phyloP scores from a whole-genome alignment of 2,888 invertebrate genomes.

The Sipha maydis region DNA sequence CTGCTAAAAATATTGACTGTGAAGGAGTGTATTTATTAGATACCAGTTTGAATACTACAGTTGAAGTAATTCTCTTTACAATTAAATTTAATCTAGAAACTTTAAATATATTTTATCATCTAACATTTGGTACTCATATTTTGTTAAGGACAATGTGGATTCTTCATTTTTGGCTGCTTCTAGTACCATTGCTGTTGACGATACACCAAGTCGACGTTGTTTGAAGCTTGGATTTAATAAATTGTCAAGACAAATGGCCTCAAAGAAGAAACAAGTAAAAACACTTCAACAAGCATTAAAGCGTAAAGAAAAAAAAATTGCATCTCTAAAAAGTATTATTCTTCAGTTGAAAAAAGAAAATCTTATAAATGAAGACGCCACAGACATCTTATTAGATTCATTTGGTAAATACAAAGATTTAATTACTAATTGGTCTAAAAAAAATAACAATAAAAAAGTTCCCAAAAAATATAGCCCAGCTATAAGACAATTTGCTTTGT shows the following conservation, averaged over 20 bases:
- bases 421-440: not conserved
- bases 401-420: not conserved
- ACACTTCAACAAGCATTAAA: not conserved
- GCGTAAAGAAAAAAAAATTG: not conserved
- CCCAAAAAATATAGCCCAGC: not conserved
- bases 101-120: not conserved
- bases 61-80: not conserved
- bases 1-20: not conserved
- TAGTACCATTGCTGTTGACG: not conserved
- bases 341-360: not conserved
- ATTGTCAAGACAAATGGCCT: not conserved
- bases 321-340: not conserved
- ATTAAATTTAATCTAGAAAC: not conserved
- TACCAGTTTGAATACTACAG: not conserved
- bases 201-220: not conserved
- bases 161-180: not conserved
- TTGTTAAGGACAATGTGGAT: not conserved
- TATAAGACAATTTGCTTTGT: not conserved
- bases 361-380: not conserved
- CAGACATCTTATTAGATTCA: not conserved
- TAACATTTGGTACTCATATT: not conserved
- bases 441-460: not conserved
- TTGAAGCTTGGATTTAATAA: not conserved
- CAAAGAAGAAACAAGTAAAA: not conserved
- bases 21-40: not conserved